Conservation (phyloP, 2,797 vertebrate genomes). For the Phalloptychus januarius region DNA sequence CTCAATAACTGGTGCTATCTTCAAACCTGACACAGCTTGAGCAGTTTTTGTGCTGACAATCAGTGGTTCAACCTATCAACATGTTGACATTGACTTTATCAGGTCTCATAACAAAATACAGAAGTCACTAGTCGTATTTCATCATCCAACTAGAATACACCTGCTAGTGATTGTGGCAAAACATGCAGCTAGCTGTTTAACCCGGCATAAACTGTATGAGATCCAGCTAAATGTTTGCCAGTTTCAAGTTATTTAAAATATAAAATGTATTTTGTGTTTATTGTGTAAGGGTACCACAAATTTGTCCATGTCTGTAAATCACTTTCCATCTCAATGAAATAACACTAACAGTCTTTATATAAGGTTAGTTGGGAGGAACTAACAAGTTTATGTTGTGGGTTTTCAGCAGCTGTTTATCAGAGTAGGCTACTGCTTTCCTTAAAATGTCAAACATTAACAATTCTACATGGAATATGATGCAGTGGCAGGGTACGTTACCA, state of each 20-base stretch:
- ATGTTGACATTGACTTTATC: not conserved
- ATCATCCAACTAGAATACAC: too few species aligned
- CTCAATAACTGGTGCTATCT: not conserved
- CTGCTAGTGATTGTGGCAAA: not conserved
- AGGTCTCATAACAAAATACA: not conserved
- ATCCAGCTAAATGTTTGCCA: not conserved
- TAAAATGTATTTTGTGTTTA: not conserved
- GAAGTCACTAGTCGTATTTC: not conserved
- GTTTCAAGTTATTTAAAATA: not conserved
- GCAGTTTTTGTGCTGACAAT: not conserved
- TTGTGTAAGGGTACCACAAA: not conserved
- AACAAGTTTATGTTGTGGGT: not conserved
- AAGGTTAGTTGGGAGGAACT: not conserved
- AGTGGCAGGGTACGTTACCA: slow-evolving; percentile 86
- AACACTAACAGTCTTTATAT: not conserved
- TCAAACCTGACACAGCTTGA: not conserved
- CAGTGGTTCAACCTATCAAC: not conserved
- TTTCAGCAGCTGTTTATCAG: not conserved
- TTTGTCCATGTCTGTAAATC: not conserved
- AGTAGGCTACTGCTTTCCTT: slow-evolving; percentile 1
- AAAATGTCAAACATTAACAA: slow-evolving; percentile 2
- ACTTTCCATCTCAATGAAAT: not conserved
- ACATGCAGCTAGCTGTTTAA: not conserved
- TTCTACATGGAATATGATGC: slow-evolving; percentile 21
- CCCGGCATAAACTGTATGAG: not conserved